Percentiles rank a stretch among this genome's conserved stretches.
These are phyloP conservation scores for Trachurus trachurus DNA, from an alignment of 2,797 vertebrate species.

Conservation along the genomic window DNA sequence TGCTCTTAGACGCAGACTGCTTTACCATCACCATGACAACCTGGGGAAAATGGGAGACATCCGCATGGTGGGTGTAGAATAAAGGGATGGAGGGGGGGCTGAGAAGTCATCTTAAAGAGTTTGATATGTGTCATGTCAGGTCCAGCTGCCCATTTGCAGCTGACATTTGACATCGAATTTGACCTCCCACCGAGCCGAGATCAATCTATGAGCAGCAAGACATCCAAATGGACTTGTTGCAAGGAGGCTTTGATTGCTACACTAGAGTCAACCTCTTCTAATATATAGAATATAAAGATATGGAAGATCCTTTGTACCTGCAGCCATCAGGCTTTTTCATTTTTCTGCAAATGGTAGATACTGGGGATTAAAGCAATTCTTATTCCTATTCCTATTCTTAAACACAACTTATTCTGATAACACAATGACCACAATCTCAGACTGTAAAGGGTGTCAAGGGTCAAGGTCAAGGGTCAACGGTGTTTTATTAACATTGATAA, in stretches of 20 bases:
- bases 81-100: slow-evolving; percentile 25
- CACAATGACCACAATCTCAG: not conserved
- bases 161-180: too few relatives aligned
- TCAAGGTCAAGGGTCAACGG: not conserved
- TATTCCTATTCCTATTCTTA: too few relatives aligned
- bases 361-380: too few relatives aligned
- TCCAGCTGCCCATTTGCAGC: not conserved
- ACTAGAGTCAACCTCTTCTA: not conserved
- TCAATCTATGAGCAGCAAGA: slow-evolving; percentile 29
- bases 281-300: too few relatives aligned
- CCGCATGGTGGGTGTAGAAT: slow-evolving; percentile 19
- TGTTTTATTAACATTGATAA: slow-evolving; percentile 5
- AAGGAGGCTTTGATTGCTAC: slow-evolving; percentile 30
- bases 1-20: slow-evolving; percentile 71
- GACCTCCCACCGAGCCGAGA: not conserved
- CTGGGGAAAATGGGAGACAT: slow-evolving; percentile 46
- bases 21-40: slow-evolving; percentile 84
- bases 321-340: too few relatives aligned
- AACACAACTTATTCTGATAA: not conserved
- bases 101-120: slow-evolving; percentile 58
- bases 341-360: too few relatives aligned
- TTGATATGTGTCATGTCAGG: slow-evolving; percentile 22
- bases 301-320: too few relatives aligned
- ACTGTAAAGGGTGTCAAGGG: not conserved
- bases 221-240: slow-evolving; percentile 7